Evolutionary conservation across 1,140 invertebrate species (phyloP).

Genomic region (Lepeophtheirus salmonis): DNA sequence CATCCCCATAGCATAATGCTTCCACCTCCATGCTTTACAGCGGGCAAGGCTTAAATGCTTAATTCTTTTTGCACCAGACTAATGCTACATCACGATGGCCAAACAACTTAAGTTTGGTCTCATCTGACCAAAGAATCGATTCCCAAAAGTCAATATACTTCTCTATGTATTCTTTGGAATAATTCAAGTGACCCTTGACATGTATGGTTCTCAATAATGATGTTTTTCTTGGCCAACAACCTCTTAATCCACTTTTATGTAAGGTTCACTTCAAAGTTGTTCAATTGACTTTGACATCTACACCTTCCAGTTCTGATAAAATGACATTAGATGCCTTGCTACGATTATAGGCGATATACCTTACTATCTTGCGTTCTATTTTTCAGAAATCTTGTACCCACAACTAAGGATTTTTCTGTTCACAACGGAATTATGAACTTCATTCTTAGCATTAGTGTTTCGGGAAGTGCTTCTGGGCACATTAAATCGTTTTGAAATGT

Average conservation of each 20-base stretch:
- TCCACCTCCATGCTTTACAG: background rate
- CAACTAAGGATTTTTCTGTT: background rate
- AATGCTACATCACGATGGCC: background rate
- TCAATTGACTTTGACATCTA: background rate
- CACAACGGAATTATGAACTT: background rate
- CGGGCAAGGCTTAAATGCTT: background rate
- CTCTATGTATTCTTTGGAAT: background rate
- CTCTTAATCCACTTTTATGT: background rate
- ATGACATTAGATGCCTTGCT: background rate
- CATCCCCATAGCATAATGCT: background rate
- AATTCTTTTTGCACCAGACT: background rate
- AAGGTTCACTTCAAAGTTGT: background rate
- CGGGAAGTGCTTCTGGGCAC: background rate
- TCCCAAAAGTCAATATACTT: background rate
- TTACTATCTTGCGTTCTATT: background rate
- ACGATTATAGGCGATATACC: background rate
- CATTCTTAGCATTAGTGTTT: background rate
- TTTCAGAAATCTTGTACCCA: background rate
- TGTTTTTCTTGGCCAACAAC: background rate
- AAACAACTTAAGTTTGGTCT: background rate
- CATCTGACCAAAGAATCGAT: background rate
- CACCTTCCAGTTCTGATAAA: background rate
- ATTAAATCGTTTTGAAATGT: background rate
- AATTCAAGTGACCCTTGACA: background rate
- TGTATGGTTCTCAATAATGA: background rate